These are phyloP conservation scores for Charadrius vociferus DNA, from an alignment of 2,113 vertebrate species.

Conservation along the genomic window DNA sequence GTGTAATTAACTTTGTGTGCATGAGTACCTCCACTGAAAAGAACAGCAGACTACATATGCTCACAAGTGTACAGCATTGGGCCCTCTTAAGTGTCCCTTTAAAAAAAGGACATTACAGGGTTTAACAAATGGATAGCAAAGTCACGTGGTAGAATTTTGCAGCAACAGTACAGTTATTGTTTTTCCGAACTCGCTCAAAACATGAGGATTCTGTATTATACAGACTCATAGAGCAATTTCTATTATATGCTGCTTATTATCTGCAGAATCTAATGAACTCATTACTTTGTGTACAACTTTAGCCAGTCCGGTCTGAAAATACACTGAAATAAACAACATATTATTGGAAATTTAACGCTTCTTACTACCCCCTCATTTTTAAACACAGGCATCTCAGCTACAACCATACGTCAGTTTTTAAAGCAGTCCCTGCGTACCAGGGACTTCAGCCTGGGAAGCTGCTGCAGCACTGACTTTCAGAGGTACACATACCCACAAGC, in stretches of 20 bases:
- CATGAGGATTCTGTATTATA: not conserved
- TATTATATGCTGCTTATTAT: not conserved
- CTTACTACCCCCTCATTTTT: not conserved
- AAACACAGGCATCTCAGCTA: not conserved
- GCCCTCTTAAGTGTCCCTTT: not conserved
- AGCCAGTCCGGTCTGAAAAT: not conserved
- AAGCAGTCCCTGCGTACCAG: not conserved
- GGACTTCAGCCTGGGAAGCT: not conserved
- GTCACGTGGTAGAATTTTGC: not conserved
- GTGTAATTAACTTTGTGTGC: not conserved
- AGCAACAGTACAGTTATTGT: not conserved
- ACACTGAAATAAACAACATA: not conserved
- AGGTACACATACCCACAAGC: not conserved
- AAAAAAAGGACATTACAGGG: not conserved
- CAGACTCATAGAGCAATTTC: not conserved
- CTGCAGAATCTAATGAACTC: not conserved
- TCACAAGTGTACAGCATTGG: not conserved
- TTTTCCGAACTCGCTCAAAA: not conserved
- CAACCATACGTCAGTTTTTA: not conserved
- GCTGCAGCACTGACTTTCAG: not conserved
- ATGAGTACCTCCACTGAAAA: not conserved
- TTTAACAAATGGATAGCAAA: not conserved
- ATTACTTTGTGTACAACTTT: not conserved
- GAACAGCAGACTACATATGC: not conserved
- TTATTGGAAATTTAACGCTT: not conserved